Evolutionary conservation across 2,888 invertebrate species (phyloP).

Genomic region (Spodoptera exigua): DNA sequence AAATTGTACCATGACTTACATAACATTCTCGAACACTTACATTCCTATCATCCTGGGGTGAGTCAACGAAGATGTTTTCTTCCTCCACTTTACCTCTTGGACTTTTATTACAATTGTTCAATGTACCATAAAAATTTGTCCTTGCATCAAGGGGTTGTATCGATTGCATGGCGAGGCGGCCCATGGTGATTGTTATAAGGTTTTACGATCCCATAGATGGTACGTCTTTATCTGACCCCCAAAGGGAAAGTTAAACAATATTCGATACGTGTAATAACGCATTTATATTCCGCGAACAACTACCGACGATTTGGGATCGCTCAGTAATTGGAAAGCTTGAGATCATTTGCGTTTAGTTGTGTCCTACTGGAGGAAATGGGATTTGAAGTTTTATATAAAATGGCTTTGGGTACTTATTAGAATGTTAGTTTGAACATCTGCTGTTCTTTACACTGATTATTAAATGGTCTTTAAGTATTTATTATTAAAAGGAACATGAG

Average conservation of each 20-base stretch:
- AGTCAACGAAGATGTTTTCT: no score
- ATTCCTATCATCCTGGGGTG: background rate
- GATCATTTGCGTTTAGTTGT: constrained; percentile 14
- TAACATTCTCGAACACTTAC: background rate
- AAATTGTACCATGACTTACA: background rate
- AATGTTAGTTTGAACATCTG: no score
- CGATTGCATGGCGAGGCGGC: background rate
- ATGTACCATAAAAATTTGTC: background rate
- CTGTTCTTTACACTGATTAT: no score
- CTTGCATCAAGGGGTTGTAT: constrained; percentile 6
- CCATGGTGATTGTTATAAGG: background rate
- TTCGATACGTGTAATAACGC: constrained; percentile 3
- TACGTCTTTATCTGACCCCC: constrained; percentile 8
- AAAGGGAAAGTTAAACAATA: constrained; percentile 12
- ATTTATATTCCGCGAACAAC: constrained; percentile 21
- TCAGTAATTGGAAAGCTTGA: constrained; percentile 1
- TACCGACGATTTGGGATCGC: background rate
- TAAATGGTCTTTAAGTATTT: no score
- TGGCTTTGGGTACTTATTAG: no score
- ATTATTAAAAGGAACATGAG: no score
- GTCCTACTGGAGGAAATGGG: background rate
- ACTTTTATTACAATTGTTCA: constrained; percentile 4
- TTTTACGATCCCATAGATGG: constrained; percentile 12
- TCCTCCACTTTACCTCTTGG: no score
- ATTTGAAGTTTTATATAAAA: constrained; percentile 4